Base-by-base conservation (phyloP, 2,888 invertebrate genomes). In the Melanostoma mellinum region DNA sequence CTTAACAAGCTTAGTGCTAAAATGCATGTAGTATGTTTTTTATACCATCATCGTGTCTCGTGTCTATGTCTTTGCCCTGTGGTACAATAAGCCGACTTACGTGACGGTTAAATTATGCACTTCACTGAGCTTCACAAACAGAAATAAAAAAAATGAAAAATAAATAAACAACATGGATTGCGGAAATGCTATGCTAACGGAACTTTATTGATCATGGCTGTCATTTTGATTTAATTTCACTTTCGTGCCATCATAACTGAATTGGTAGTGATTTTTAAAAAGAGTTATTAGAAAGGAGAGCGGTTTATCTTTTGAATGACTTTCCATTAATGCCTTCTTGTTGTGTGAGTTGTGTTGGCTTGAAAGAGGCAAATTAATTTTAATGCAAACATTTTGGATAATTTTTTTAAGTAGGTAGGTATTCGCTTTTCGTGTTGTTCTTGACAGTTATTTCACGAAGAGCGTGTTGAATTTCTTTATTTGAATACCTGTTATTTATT, bases 191-290 rank as follows among this genome's bases (percentile, higher is more conserved):
- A n/a, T 42, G 10, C 30, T 35, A 63, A 50, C n/a, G 38, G 38
- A 63, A 63, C 48, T 50, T 36, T 63, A 63, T 63, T 50, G 63
- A 63, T 63, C 63, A 63, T 63, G 63, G 63, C 50, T 63, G 63
- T 63, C 63, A 63, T 50, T 63, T 63, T n/a, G 36, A 50, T 50
- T 63, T 63, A 63, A 50, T 48, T 63, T 63, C 63, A 63, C 63
- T 63, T 63, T 63, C 63, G 50, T 63, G 63, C 32, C 8, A 50
- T 36, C 38, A 6, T 36, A 50, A 38, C 63, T 63, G 50, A 38
- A 36, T 38, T 30, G 50, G 38, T 38, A 38, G 50, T 20, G 20
- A 20, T 20, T 20, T 20, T 20, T 20, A 20, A 20, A 20, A 20
- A 44, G 38, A 63, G 32, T 63, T 63, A 50, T 38, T 50, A 63